phyloP scores from a whole-genome alignment of 1,140 invertebrate genomes.

The Spodoptera litura region DNA sequence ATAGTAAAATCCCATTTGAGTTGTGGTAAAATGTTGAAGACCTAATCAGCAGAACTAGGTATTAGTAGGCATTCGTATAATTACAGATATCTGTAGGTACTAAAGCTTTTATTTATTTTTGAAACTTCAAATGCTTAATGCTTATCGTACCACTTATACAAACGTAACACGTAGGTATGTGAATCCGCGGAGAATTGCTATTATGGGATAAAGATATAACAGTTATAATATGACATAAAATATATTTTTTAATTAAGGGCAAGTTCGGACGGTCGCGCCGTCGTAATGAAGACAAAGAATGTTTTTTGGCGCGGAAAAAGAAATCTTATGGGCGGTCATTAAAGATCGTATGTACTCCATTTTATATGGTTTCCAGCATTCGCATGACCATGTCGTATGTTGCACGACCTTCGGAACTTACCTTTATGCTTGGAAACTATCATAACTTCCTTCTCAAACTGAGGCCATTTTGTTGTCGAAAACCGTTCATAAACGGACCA shows the following conservation, averaged over 20 bases:
- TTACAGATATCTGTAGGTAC: no score
- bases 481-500: neutral
- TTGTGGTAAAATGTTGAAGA: no score
- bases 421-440: neutral
- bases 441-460: neutral
- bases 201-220: neutral
- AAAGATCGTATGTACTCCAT: slow-evolving; percentile 13
- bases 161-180: no score
- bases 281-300: slow-evolving; percentile 7
- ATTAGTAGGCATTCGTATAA: no score
- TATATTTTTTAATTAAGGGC: slow-evolving; percentile 10
- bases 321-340: slow-evolving; percentile 9
- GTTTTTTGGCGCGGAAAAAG: slow-evolving; percentile 2
- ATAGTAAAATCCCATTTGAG: no score
- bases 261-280: slow-evolving; percentile 27
- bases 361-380: neutral
- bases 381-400: neutral
- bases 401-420: slow-evolving; percentile 32
- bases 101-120: no score
- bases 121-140: no score
- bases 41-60: no score
- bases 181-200: neutral
- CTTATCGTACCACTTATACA: no score
- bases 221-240: neutral
- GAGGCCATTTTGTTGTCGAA: neutral